Conservation (phyloP, 2,797 vertebrate genomes). For the Eospalax fontanierii region DNA sequence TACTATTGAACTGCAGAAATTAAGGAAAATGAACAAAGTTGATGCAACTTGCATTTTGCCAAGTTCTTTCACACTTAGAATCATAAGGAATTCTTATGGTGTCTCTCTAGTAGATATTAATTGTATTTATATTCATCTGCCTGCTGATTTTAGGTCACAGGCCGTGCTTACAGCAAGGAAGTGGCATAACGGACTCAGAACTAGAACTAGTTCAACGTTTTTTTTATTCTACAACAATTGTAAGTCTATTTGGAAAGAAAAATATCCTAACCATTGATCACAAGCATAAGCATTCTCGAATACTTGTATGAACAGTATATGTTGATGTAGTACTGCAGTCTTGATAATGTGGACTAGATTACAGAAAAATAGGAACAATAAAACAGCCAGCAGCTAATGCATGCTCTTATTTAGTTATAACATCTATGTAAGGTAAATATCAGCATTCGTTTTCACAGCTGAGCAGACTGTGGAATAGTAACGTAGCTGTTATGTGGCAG, state of each 20-base stretch:
- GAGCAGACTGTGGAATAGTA: not conserved
- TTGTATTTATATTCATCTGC: not conserved
- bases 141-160: not conserved
- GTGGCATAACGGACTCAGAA: not conserved
- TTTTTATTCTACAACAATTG: slow-evolving; percentile 2
- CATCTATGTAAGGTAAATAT: not conserved
- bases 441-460: slow-evolving; percentile 23
- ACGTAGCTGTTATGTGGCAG: not conserved
- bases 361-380: not conserved
- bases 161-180: not conserved
- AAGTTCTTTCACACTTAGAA: not conserved
- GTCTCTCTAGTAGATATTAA: not conserved
- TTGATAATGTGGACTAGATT: slow-evolving; percentile 21
- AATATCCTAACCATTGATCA: slow-evolving; percentile 16
- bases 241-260: slow-evolving; percentile 25
- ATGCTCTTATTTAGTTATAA: not conserved
- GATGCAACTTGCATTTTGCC: slow-evolving; percentile 18
- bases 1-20: slow-evolving; percentile 28
- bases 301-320: not conserved
- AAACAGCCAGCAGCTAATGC: not conserved
- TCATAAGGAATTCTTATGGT: slow-evolving; percentile 21
- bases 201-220: slow-evolving; percentile 20
- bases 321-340: slow-evolving; percentile 32
- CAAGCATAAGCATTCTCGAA: not conserved
- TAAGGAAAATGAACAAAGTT: slow-evolving; percentile 6